Conservation (phyloP, 1,140 invertebrate genomes). For the Nylanderia fulva region DNA sequence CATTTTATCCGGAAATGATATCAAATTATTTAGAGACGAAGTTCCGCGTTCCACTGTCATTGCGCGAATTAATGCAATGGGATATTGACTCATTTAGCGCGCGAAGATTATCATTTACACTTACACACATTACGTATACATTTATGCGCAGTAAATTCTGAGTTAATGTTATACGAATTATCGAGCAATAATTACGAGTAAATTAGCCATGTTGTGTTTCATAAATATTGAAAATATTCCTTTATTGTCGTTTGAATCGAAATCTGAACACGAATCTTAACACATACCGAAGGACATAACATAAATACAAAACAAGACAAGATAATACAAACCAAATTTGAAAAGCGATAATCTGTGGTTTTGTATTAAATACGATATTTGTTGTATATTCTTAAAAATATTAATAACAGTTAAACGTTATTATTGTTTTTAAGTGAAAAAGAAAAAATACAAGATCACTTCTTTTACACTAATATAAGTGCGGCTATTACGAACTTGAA, state of each 20-base stretch:
- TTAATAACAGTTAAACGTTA: too few relatives aligned
- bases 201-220: background rate
- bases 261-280: background rate
- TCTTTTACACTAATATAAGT: background rate
- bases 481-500: background rate
- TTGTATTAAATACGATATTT: too few relatives aligned
- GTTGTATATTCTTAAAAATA: too few relatives aligned
- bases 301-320: background rate
- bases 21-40: background rate
- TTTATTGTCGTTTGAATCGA: background rate
- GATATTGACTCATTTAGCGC: background rate
- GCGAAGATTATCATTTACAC: background rate
- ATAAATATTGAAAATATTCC: background rate
- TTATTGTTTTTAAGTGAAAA: background rate
- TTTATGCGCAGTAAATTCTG: slow-evolving; percentile 14
- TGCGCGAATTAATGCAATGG: slow-evolving; percentile 18
- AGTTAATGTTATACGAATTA: background rate
- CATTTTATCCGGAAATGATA: background rate
- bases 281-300: background rate
- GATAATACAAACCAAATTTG: too few relatives aligned
- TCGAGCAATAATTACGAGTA: background rate
- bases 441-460: background rate
- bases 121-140: background rate
- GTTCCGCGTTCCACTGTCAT: background rate
- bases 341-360: too few relatives aligned